Percentiles rank a stretch among this genome's conserved stretches.
Conservation (phyloP, 53 echinoderm and acorn worm genomes). For the Henricia sp. region DNA sequence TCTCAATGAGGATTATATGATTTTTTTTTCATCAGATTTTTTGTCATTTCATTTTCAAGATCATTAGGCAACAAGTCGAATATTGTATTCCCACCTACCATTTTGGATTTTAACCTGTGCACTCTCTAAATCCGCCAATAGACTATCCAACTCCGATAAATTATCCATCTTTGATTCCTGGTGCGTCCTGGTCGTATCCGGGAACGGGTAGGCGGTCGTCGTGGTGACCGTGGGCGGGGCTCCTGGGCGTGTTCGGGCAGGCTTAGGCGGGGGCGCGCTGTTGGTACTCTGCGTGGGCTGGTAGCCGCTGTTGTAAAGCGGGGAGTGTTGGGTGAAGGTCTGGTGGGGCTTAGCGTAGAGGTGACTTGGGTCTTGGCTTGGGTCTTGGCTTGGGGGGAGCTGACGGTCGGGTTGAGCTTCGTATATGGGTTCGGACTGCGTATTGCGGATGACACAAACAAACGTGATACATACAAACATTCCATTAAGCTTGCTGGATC, state of each 20-base stretch:
- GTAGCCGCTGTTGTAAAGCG: constrained; percentile 55
- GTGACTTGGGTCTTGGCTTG: constrained; percentile 32
- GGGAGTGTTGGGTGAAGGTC: constrained; percentile 40
- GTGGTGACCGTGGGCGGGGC: constrained; percentile 69
- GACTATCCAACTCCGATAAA: constrained; percentile 80
- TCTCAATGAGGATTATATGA: too few relatives aligned
- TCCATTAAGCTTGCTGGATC: too few relatives aligned
- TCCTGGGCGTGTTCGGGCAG: constrained; percentile 68
- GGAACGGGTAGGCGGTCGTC: constrained; percentile 56
- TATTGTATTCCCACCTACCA: constrained; percentile 59
- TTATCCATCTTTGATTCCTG: constrained; percentile 81
- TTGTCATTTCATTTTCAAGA: neutral
- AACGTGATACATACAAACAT: too few relatives aligned
- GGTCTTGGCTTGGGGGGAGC: constrained; percentile 37
- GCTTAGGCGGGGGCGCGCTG: constrained; percentile 79
- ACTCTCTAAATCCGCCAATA: constrained; percentile 76
- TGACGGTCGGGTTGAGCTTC: constrained; percentile 39
- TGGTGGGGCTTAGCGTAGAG: constrained; percentile 66
- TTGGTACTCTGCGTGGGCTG: constrained; percentile 22
- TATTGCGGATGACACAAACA: neutral
- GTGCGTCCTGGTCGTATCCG: constrained; percentile 45
- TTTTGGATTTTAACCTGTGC: constrained; percentile 83
- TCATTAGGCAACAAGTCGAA: too few relatives aligned
- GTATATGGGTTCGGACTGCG: constrained; percentile 51
- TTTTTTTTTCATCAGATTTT: neutral